Evolutionary conservation across 2,888 invertebrate genomes (phyloP).

Genomic region (Quadriops clusia): DNA sequence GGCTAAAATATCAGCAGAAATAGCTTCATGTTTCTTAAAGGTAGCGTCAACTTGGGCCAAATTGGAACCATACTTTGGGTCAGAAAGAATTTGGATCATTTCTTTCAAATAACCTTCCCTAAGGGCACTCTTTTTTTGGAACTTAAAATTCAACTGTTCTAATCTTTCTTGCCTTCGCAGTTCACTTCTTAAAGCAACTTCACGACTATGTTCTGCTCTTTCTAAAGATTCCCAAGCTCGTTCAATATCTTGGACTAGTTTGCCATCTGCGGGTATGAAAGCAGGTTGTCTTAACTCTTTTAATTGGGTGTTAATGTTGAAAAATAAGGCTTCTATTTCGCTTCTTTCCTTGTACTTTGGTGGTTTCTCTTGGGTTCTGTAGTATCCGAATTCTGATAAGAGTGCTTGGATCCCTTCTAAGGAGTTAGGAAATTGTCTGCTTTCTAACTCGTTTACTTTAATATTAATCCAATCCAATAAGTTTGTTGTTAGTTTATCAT

Average conservation of each 20-base stretch:
- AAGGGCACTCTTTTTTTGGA: constrained; percentile 88
- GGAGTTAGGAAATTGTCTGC: constrained; percentile 84
- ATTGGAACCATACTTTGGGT: constrained; percentile 83
- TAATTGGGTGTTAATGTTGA: constrained; percentile 90
- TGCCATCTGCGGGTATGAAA: constrained; percentile 78
- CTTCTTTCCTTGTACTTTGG: constrained; percentile 95
- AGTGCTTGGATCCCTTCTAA: constrained; percentile 89
- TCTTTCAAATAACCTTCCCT: constrained; percentile 93
- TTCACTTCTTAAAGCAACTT: constrained; percentile 85
- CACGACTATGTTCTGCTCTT: constrained; percentile 85
- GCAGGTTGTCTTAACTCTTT: constrained; percentile 87
- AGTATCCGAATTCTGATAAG: constrained; percentile 83
- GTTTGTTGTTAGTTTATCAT: constrained; percentile 71
- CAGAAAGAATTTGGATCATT: constrained; percentile 91
- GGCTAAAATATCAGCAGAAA: constrained; percentile 91
- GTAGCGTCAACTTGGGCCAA: constrained; percentile 92
- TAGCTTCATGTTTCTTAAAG: constrained; percentile 96
- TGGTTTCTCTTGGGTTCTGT: constrained; percentile 94
- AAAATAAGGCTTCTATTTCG: constrained; percentile 92
- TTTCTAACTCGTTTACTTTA: constrained; percentile 73
- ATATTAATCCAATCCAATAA: constrained; percentile 87
- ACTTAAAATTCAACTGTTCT: constrained; percentile 91
- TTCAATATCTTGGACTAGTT: constrained; percentile 89
- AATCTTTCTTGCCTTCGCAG: constrained; percentile 82
- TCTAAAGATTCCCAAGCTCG: constrained; percentile 88